Evolutionary conservation across 2,888 invertebrate species (phyloP).

Genomic region (Agrypnus murinus): DNA sequence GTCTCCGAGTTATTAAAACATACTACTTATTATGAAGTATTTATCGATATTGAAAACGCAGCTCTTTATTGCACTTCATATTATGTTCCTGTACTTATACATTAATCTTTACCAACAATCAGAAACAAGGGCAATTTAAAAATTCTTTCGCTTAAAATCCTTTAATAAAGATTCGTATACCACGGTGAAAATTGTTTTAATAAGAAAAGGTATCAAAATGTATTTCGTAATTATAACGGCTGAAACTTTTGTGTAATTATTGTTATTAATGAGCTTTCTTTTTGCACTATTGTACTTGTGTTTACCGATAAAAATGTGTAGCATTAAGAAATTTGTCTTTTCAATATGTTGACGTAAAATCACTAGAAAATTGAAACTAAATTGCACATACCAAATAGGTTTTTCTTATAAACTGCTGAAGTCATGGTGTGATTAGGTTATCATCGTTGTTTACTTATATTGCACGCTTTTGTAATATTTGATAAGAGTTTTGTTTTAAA

Average conservation of each 20-base stretch:
- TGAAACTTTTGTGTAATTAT: not conserved
- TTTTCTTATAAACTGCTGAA: not conserved
- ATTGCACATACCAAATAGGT: not conserved
- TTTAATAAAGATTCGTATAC: no score
- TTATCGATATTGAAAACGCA: no score
- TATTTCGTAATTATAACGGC: not conserved
- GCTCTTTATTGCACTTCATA: no score
- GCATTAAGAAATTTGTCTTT: not conserved
- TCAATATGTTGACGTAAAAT: not conserved
- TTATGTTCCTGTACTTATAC: no score
- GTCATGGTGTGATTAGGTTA: constrained; percentile 1
- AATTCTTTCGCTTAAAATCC: no score
- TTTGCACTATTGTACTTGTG: not conserved
- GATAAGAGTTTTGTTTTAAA: no score
- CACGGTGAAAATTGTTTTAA: not conserved
- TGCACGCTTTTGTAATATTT: not conserved
- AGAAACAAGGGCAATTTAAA: no score
- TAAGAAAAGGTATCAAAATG: not conserved
- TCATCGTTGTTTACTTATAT: not conserved
- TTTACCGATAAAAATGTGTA: no score
- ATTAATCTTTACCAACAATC: no score
- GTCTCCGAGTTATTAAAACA: no score
- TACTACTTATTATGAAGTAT: no score
- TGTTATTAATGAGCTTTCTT: constrained; percentile 4
- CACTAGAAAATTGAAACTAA: not conserved